phyloP scores from a whole-genome alignment of 2,113 vertebrate genomes.

The Hyperopisus bebe region DNA sequence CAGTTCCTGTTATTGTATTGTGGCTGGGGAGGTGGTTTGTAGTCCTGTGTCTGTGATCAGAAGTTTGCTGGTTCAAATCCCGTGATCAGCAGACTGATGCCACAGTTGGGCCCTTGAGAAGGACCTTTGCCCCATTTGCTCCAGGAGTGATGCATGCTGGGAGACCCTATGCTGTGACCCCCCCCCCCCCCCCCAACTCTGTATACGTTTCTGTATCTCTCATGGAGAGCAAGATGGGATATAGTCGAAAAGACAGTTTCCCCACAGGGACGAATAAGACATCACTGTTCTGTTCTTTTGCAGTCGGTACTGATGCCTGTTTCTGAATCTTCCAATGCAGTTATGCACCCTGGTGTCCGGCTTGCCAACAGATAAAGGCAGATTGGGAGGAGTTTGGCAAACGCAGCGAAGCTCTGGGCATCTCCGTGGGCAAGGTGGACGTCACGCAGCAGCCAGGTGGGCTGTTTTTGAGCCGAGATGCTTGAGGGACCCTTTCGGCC shows the following conservation, averaged over 20 bases:
- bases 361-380: constrained; percentile 73
- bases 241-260: not conserved
- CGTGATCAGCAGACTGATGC: not conserved
- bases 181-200: not conserved
- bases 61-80: not conserved
- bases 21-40: not conserved
- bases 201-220: not conserved
- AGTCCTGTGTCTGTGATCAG: not conserved
- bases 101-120: not conserved
- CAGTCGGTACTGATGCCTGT: not conserved
- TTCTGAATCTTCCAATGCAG: constrained; percentile 42
- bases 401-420: constrained; percentile 55
- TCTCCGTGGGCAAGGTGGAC: constrained; percentile 72
- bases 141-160: not conserved
- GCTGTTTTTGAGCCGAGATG: not conserved
- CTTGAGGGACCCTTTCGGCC: not conserved
- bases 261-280: not conserved
- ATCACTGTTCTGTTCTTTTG: not conserved
- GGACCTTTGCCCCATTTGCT: not conserved
- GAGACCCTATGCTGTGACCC: not conserved
- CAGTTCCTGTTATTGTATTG: not conserved
- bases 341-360: constrained; percentile 80
- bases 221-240: not conserved
- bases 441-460: constrained; percentile 80
- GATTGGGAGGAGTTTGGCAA: constrained; percentile 72